Base-by-base conservation (phyloP, 2,113 vertebrate genomes). In the Oreochromis tanganicae region DNA sequence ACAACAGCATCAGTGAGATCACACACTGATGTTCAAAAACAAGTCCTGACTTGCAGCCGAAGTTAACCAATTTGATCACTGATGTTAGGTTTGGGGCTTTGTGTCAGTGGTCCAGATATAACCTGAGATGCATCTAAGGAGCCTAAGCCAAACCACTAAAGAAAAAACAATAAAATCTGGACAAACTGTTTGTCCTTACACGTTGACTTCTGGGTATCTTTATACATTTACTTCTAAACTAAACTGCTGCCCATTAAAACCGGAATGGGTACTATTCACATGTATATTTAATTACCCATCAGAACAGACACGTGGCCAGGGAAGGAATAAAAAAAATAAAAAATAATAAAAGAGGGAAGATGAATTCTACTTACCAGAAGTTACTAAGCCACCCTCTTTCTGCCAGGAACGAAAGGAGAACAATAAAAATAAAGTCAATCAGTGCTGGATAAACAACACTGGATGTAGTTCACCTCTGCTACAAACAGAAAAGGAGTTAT, bases 361-460 rank as follows among this genome's bases (percentile, higher is more conserved):
- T 87, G 34, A 84, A 52, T 50, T 87, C 41, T 87, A 97, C 96
- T 97, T 97, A 97, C 96, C 96, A 36, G 66, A 52, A 87, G 94
- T 86, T 85, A 95, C 88, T 73, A 93, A 57, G 82, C 16, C 36
- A 57, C 95, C 91, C 94, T 96, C 96, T 92, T 94, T 97, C 96
- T 97, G 96, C 91, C 95, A 91, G 93, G 89, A 90, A 92, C 86
- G 71, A 94, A 94, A 92, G 89, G 87, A 96, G 89, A 96, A 92
- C 92, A 94, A 90, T 85, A 93, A 85, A 94, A 94, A 85, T 91
- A 54, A 90, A 95, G 87, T 95, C 89, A 95, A 87, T 90, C 79
- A 87, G 63, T 85, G 81, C 61, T 88, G 32, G 36, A 43, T 78
- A 75, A 89, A 87, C 36, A 83, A 89, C 29, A 87, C 48, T 79